phyloP scores from a whole-genome alignment of 2,888 invertebrate species.

The Pheosia gnoma region DNA sequence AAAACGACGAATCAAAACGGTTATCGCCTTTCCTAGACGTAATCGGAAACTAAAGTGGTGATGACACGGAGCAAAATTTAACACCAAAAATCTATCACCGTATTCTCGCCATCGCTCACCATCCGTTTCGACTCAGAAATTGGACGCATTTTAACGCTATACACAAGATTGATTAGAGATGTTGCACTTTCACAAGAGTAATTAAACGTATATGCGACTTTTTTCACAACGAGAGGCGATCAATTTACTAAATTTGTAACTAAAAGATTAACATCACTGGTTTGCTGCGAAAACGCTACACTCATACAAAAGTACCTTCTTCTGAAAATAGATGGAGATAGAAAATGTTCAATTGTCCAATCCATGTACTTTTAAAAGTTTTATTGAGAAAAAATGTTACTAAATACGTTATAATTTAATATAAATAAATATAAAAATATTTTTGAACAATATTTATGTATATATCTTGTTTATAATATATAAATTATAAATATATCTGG shows the following conservation, averaged over 20 bases:
- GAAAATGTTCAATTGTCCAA: slow-evolving; percentile 80
- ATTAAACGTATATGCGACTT: slow-evolving; percentile 72
- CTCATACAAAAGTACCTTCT: slow-evolving; percentile 86
- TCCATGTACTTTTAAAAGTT: slow-evolving; percentile 50
- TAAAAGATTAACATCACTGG: slow-evolving; percentile 86
- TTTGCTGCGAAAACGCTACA: slow-evolving; percentile 86
- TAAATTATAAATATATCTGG: slow-evolving; percentile 11
- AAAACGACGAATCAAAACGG: slow-evolving; percentile 71
- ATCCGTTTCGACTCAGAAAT: slow-evolving; percentile 82
- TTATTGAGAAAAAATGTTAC: slow-evolving; percentile 1
- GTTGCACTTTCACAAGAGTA: slow-evolving; percentile 79
- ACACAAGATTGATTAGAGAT: slow-evolving; percentile 74
- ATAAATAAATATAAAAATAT: slow-evolving; percentile 4
- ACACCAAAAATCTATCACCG: slow-evolving; percentile 85
- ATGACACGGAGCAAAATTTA: slow-evolving; percentile 84
- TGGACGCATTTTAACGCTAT: slow-evolving; percentile 83
- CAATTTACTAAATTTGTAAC: slow-evolving; percentile 83
- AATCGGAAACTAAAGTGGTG: slow-evolving; percentile 75
- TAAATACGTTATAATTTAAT: not conserved
- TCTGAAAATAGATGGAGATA: slow-evolving; percentile 89
- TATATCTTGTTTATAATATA: not conserved
- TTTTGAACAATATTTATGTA: not conserved
- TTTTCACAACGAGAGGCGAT: slow-evolving; percentile 74
- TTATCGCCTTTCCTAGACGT: slow-evolving; percentile 68
- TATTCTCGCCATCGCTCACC: slow-evolving; percentile 85